These are phyloP conservation scores for Clarias macrocephalus DNA, from an alignment of 2,113 vertebrate species.

Conservation along the genomic window DNA sequence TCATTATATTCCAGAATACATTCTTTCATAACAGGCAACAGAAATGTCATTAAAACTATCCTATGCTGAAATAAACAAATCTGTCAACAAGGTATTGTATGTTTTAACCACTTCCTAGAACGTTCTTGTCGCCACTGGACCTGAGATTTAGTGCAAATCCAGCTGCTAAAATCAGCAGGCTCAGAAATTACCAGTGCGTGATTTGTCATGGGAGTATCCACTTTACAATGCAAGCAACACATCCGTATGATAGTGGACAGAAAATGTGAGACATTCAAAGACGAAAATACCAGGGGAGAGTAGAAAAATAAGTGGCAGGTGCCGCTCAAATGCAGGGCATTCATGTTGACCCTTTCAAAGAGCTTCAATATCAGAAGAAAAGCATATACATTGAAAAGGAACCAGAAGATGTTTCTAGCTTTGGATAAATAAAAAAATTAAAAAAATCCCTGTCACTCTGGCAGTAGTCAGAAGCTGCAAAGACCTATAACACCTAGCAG, in stretches of 20 bases:
- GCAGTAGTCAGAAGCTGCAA: neutral
- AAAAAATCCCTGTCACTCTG: neutral
- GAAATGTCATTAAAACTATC: neutral
- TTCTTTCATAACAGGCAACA: neutral
- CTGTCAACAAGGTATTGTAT: neutral
- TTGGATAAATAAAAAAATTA: neutral
- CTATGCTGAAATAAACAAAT: neutral
- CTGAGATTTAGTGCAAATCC: neutral
- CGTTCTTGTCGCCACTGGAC: neutral
- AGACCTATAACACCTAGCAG: neutral
- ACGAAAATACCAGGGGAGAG: neutral
- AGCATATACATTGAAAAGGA: neutral
- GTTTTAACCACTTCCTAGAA: neutral
- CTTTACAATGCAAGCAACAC: neutral
- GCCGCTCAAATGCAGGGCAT: too few relatives aligned
- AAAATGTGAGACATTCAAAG: neutral
- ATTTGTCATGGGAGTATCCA: neutral
- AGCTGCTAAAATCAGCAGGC: neutral
- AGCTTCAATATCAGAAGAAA: neutral
- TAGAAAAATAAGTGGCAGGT: neutral
- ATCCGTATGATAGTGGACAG: neutral
- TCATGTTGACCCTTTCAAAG: neutral
- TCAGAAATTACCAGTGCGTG: neutral
- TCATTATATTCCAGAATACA: neutral
- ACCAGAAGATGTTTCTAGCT: neutral